Evolutionary conservation across 1,140 invertebrate genomes (phyloP), one percentile per base, ranked within the genome.

Genomic region (Drosophila mauritiana): DNA sequence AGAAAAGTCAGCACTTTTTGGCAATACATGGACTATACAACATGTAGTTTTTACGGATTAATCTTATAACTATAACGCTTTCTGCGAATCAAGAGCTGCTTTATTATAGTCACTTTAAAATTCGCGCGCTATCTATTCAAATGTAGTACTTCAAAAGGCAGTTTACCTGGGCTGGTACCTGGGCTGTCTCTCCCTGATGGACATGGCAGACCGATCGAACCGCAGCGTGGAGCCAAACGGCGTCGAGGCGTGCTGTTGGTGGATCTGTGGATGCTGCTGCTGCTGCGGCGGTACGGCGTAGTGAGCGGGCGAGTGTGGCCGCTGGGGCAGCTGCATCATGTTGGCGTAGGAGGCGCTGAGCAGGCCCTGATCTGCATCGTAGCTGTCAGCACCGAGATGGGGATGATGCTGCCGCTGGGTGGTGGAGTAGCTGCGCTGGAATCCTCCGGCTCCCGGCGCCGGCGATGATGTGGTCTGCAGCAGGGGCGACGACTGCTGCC

Each of bases 341-440:
- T 91, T 91, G 6, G 85, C 80, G 49, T 89, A 90, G 4, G 86
- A 90, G 8, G 74, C 78, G 2, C 64, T 80, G 0, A 89, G 63
- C 37, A 90, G 55, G 27, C 72, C 68, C 54, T 78, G 78, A 37
- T 88, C 83, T 12, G 61, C 69, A 36, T 88, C 84, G 36, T 89
- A 75, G 57, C 69, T 68, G 39, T 77, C 45, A 1, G 52, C 70
- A 1, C 68, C 73, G 53, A 82, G 57, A 65, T 85, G 82, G 0
- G 90, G 80, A 46, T 92, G 84, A 40, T 90, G 91, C 27, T 90
- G 91, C 11, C 91, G 80, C 48, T 92, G 91, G 2, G 80, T 90
- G 4, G 83, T 80, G n/a, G 91, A 92, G 59, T 91, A 91, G 46
- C 83, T 92, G 6, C 91, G 80, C 53, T 91, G 85, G 39, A 92